phyloP scores from a whole-genome alignment of 2,888 invertebrate species.

The Zelleria hepariella region DNA sequence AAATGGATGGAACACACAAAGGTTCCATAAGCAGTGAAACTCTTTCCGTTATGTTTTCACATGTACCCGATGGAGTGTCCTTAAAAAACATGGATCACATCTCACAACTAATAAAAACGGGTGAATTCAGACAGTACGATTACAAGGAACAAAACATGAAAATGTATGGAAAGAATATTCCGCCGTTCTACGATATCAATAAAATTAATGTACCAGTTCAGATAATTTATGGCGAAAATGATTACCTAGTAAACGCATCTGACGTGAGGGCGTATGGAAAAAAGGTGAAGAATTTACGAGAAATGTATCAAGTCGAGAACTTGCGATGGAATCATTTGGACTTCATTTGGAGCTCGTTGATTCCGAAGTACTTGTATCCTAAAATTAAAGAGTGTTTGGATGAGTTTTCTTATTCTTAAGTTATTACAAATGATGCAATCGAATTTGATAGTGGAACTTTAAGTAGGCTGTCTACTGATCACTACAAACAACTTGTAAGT shows the following conservation, averaged over 20 bases:
- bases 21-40: not conserved
- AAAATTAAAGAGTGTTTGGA: not conserved
- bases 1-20: not conserved
- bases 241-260: not conserved
- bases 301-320: not conserved
- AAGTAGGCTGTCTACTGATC: too few species aligned
- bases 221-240: not conserved
- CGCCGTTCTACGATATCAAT: not conserved
- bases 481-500: too few species aligned
- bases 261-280: not conserved
- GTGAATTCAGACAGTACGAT: not conserved
- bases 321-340: slow-evolving; percentile 3
- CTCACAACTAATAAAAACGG: not conserved
- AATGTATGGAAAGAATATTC: not conserved
- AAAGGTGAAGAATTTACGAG: not conserved
- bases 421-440: not conserved
- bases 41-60: not conserved
- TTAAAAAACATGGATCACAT: not conserved
- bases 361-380: slow-evolving; percentile 1
- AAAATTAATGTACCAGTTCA: not conserved
- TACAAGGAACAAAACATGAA: not conserved
- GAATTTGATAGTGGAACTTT: too few species aligned
- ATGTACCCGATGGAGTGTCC: not conserved
- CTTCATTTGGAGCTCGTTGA: slow-evolving; percentile 1
- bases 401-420: not conserved